Percentiles rank a stretch among this genome's conserved stretches.
Evolutionary conservation across 2,113 vertebrate species (phyloP).

Genomic region (Muntiacus reevesi): DNA sequence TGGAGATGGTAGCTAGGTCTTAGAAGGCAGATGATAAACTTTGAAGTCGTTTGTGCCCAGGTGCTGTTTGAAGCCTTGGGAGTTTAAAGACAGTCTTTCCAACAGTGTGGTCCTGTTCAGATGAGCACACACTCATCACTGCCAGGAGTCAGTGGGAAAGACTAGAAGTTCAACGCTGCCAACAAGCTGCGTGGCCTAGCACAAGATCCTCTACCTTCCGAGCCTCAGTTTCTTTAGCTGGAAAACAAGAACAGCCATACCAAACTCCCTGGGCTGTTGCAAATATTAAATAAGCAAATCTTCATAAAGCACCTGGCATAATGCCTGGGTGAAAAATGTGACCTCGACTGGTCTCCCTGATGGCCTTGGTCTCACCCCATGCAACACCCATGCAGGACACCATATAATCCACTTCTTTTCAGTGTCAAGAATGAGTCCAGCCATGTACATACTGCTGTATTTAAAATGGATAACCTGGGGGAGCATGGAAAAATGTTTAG

Average conservation of each 20-base stretch:
- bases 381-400: background rate
- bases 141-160: background rate
- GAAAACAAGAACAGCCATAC: background rate
- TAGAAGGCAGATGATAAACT: background rate
- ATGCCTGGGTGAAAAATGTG: background rate
- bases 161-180: background rate
- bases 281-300: background rate
- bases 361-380: rapidly evolving
- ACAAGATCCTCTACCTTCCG: background rate
- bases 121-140: background rate
- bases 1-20: background rate
- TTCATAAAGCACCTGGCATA: background rate
- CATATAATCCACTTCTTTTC: background rate
- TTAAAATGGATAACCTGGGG: background rate
- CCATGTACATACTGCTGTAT: background rate
- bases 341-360: background rate
- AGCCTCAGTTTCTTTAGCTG: background rate
- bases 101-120: background rate
- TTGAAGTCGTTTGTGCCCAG: background rate
- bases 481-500: background rate
- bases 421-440: background rate
- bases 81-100: background rate
- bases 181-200: background rate
- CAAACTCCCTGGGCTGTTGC: background rate
- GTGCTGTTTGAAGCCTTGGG: background rate